These are phyloP conservation scores for Drosophila greeni DNA, from an alignment of 2,888 invertebrate genomes.

Conservation along the genomic window DNA sequence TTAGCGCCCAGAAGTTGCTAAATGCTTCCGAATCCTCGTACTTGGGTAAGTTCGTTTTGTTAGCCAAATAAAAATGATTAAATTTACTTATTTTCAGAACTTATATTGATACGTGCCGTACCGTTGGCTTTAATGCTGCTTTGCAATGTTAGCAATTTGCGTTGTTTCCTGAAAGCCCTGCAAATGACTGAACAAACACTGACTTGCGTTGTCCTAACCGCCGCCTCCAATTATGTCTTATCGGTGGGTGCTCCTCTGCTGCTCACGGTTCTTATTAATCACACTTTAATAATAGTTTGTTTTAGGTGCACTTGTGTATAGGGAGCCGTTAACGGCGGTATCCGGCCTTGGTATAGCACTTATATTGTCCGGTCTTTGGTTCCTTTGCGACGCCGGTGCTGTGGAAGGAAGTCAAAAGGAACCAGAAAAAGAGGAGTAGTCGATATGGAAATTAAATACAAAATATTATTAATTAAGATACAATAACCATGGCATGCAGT, in stretches of 20 bases:
- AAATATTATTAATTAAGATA: not conserved
- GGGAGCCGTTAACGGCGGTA: conserved; percentile 83
- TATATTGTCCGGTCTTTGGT: conserved; percentile 84
- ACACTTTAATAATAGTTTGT: conserved; percentile 81
- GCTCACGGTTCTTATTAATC: not conserved
- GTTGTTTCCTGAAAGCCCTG: conserved; percentile 82
- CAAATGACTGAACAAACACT: conserved; percentile 81
- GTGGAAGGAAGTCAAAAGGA: not conserved
- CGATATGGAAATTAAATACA: not conserved
- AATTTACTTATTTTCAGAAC: conserved; percentile 43
- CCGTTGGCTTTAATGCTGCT: conserved; percentile 80
- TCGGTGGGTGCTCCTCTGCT: conserved; percentile 78
- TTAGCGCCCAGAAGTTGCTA: conserved; percentile 47
- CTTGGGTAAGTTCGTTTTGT: conserved; percentile 23
- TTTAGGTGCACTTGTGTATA: conserved; percentile 84
- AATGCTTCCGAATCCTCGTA: conserved; percentile 10
- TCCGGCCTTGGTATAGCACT: conserved; percentile 87
- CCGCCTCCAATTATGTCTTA: conserved; percentile 82
- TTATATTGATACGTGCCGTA: conserved; percentile 71
- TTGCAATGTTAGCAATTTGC: conserved; percentile 81
- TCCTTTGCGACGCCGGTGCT: conserved; percentile 80
- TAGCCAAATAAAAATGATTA: not conserved
- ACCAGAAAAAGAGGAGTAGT: conserved; percentile 21
- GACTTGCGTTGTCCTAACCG: conserved; percentile 81
- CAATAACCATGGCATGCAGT: no score